Base-by-base conservation (phyloP, 2,888 invertebrate genomes). In the Stenichneumon culpator region DNA sequence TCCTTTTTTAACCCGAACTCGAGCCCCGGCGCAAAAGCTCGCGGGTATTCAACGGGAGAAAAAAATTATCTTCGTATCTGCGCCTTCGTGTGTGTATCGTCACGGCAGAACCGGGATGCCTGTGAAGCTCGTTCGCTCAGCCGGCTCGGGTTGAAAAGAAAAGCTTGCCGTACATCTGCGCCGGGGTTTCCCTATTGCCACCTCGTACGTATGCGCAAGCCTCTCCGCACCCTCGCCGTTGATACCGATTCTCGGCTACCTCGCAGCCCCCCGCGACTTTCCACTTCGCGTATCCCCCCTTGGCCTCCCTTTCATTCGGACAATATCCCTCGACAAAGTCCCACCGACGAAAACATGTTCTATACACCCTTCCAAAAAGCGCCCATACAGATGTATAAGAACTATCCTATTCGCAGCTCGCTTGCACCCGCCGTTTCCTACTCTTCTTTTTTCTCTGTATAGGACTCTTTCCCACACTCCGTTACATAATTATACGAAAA, bases 401-500 rank as follows among this genome's bases (percentile, higher is more conserved):
- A 19, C 44, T 47, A 39, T 60, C 39, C 5, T 16, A 28, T 32
- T 7, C 60, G 16, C 4, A 28, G 9, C n/a, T 16, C 68, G 19
- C 28, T 74, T 22, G 3, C 9, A 54, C 60, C 22, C 54, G 32
- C 22, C 52, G 44, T 78, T 83, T 44, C 7, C 16, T 39, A 28
- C n/a, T 54, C 54, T 47, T 22, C 14, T 52, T 67, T 60, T n/a
- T 28, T 67, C 70, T 22, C 44, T 47, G 9, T 44, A 6, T 22
- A 36, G 44, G 5, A 28, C 63, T 22, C 50, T 32, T 67, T 67
- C 65, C 25, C 68, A 63, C 68, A 68, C 28, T 39, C 19, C 47
- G 65, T 63, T 67, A 79, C 73, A 74, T 74, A 79, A 84, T 84
- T 82, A 79, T 65, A 65, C 47, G 28, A 82, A 82, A 81, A 84